Conservation (phyloP, 2,888 invertebrate genomes). For the Acrobeloides nanus region DNA sequence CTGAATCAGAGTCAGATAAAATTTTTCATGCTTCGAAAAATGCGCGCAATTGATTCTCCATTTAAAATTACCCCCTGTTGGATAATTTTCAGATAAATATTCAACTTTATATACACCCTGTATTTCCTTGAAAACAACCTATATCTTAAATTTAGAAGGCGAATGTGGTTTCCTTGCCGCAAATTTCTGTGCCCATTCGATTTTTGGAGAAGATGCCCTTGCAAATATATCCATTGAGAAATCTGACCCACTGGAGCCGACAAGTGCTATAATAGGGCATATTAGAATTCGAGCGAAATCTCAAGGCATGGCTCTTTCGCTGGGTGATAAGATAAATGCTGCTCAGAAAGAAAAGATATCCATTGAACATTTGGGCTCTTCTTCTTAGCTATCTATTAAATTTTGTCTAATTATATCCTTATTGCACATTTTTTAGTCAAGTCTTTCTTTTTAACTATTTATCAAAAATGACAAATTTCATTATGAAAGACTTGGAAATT, state of each 20-base stretch:
- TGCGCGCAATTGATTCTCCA: too few species aligned
- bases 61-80: too few species aligned
- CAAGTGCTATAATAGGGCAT: conserved; percentile 86
- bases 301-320: conserved; percentile 96
- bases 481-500: background rate
- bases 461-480: background rate
- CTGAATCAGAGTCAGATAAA: too few species aligned
- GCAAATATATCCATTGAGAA: conserved; percentile 98
- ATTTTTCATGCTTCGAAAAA: too few species aligned
- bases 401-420: too few species aligned
- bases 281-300: conserved; percentile 96
- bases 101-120: too few species aligned
- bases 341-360: conserved; percentile 19
- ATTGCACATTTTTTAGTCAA: too few species aligned
- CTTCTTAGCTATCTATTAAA: background rate
- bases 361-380: background rate
- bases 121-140: conserved; percentile 56
- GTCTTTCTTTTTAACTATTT: background rate
- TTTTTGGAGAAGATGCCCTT: conserved; percentile 85
- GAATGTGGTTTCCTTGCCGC: conserved; percentile 99
- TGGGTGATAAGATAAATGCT: conserved; percentile 74
- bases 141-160: conserved; percentile 61
- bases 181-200: conserved; percentile 76
- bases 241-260: conserved; percentile 56
- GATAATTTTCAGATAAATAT: too few species aligned